Percentiles rank a stretch among this genome's conserved stretches.
Conservation (phyloP, 2,888 invertebrate species). For the Lasioglossum lativentre region DNA sequence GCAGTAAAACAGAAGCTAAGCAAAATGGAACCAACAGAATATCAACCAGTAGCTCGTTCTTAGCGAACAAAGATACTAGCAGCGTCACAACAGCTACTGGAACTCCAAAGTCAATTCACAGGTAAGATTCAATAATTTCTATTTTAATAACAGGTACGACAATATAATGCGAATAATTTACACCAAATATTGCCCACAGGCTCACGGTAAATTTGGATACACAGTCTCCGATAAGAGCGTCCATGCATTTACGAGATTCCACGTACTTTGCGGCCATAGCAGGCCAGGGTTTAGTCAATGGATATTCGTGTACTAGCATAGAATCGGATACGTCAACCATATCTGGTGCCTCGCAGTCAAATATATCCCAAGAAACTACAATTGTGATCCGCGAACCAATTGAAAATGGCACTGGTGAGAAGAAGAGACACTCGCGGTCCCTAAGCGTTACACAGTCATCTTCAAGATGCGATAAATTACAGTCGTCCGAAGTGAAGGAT, state of each 20-base stretch:
- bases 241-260: conserved; percentile 91
- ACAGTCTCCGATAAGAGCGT: conserved; percentile 88
- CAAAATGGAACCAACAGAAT: conserved; percentile 85
- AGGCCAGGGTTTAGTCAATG: conserved; percentile 90
- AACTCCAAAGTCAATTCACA: conserved; percentile 80
- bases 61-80: conserved; percentile 85
- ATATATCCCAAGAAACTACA: conserved; percentile 87
- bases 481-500: conserved; percentile 93
- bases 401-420: conserved; percentile 78
- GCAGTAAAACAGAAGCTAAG: conserved; percentile 81
- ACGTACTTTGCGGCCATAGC: conserved; percentile 90
- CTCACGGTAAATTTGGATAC: conserved; percentile 91
- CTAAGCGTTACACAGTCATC: conserved; percentile 86
- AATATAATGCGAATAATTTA: conserved; percentile 9
- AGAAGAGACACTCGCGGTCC: conserved; percentile 86
- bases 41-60: conserved; percentile 87
- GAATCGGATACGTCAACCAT: conserved; percentile 91
- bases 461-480: conserved; percentile 90
- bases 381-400: conserved; percentile 84
- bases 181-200: conserved; percentile 78
- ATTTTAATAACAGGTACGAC: not conserved
- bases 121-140: conserved; percentile 60
- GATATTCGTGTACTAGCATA: conserved; percentile 91
- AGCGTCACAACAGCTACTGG: conserved; percentile 72
- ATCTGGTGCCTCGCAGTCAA: conserved; percentile 87